These are phyloP conservation scores for Calyptommatus sinebrachiatus DNA, from an alignment of 2,113 vertebrate species.

Conservation along the genomic window DNA sequence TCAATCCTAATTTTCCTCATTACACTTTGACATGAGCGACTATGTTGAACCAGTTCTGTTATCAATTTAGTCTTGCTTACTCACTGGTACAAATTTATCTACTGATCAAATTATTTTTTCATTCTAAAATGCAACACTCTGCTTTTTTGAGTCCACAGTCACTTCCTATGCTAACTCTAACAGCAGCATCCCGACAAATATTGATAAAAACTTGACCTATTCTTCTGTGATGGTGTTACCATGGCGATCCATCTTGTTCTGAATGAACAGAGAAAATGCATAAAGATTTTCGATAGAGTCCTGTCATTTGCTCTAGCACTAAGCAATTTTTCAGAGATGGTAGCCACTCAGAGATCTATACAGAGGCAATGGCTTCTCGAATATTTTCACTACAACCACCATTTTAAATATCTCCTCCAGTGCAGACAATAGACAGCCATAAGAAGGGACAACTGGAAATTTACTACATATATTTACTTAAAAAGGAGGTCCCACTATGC, in stretches of 20 bases:
- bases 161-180: constrained; percentile 51
- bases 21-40: neutral
- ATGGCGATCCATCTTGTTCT: constrained; percentile 52
- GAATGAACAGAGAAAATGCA: constrained; percentile 32
- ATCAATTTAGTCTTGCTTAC: constrained; percentile 1
- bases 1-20: constrained; percentile 21
- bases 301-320: constrained; percentile 24
- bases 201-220: constrained; percentile 59
- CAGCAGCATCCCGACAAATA: constrained; percentile 45
- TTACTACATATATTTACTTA: neutral
- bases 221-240: constrained; percentile 58
- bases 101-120: constrained; percentile 36
- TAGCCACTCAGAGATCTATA: neutral
- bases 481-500: neutral
- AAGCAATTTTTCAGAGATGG: neutral
- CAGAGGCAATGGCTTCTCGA: neutral
- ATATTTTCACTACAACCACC: neutral
- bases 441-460: neutral
- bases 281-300: neutral
- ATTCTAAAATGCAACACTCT: constrained; percentile 39
- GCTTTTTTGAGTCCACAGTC: constrained; percentile 30
- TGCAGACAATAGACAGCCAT: neutral
- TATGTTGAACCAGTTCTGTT: constrained; percentile 19
- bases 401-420: neutral
- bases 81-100: constrained; percentile 27